Percentiles rank a stretch among this genome's conserved stretches.
Conservation (phyloP, 2,113 vertebrate genomes). For the Thalassoma bifasciatum region DNA sequence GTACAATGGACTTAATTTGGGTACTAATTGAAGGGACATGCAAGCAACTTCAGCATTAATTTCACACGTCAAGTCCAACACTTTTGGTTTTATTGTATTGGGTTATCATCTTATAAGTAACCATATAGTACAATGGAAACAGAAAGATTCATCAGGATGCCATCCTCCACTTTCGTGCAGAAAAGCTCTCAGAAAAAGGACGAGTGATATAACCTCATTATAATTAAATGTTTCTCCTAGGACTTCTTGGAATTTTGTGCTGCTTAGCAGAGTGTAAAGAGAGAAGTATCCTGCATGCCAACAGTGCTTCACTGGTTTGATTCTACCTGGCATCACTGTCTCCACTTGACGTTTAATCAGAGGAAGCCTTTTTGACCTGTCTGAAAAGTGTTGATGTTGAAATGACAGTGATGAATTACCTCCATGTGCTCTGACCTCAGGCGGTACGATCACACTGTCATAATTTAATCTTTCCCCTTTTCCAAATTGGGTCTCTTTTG, state of each 20-base stretch:
- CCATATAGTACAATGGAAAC: not conserved
- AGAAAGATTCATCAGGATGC: not conserved
- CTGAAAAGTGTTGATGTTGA: slow-evolving; percentile 67
- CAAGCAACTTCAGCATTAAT: not conserved
- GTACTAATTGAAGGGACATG: not conserved
- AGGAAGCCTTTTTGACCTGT: slow-evolving; percentile 57
- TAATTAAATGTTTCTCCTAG: slow-evolving; percentile 28
- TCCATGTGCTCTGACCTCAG: slow-evolving; percentile 63
- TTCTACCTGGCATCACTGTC: slow-evolving; percentile 47
- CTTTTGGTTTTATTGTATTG: not conserved
- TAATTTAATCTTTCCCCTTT: slow-evolving; percentile 60
- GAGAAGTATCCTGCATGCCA: slow-evolving; percentile 37
- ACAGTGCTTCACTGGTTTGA: slow-evolving; percentile 50
- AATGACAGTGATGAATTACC: slow-evolving; percentile 78
- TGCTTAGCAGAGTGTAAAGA: slow-evolving; percentile 11
- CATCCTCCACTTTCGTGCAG: not conserved
- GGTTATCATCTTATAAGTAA: not conserved
- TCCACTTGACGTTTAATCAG: slow-evolving; percentile 66
- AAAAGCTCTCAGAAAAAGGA: not conserved
- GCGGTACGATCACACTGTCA: slow-evolving; percentile 48
- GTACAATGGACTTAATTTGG: not conserved
- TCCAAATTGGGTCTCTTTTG: slow-evolving; percentile 32
- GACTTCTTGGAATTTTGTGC: slow-evolving; percentile 27
- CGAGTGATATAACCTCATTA: slow-evolving; percentile 12
- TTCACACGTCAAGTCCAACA: not conserved